Evolutionary conservation across 2,113 vertebrate species (phyloP).

Genomic region (Ascaphus truei): DNA sequence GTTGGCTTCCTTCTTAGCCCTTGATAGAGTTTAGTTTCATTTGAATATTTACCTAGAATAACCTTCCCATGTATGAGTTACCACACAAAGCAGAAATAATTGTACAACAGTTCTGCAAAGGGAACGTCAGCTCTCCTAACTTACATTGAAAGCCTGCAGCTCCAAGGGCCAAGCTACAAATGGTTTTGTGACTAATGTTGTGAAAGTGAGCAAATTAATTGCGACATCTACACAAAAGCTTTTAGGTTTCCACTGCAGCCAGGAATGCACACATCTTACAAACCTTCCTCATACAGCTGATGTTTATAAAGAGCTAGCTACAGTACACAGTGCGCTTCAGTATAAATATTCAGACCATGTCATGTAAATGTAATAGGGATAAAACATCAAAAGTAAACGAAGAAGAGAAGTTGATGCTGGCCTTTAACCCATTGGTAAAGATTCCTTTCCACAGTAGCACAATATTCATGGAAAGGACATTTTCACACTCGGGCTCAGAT

Average conservation of each 20-base stretch:
- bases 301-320: neutral
- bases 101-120: slow-evolving; percentile 8
- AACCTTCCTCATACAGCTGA: neutral
- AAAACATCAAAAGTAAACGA: neutral
- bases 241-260: neutral
- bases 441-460: too few relatives aligned
- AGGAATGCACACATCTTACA: neutral
- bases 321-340: neutral
- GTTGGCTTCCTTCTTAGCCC: neutral
- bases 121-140: slow-evolving; percentile 22
- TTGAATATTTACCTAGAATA: slow-evolving; percentile 2
- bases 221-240: slow-evolving; percentile 5
- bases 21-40: neutral
- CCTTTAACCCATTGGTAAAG: neutral
- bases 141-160: slow-evolving; percentile 16
- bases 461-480: too few relatives aligned
- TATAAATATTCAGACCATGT: too few relatives aligned
- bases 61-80: neutral
- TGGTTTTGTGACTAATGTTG: slow-evolving; percentile 18
- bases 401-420: neutral
- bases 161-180: neutral
- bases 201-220: slow-evolving; percentile 25
- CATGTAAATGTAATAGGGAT: neutral
- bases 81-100: neutral
- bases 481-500: too few relatives aligned